Conservation (phyloP, 2,797 vertebrate species). For the Pyrocephalus nanus region DNA sequence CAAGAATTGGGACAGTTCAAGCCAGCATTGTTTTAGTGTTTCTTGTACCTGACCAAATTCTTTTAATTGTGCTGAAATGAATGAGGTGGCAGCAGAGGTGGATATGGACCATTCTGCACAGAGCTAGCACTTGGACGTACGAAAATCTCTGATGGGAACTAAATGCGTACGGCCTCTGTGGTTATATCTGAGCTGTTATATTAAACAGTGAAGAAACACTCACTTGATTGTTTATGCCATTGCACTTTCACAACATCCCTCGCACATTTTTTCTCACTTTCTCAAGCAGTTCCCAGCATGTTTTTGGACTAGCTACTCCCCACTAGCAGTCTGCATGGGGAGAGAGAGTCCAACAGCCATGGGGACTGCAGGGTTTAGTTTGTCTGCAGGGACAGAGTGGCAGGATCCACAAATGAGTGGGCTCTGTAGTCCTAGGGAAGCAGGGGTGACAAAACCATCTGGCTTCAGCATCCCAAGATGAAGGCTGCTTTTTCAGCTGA, state of each 20-base stretch:
- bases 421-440: not conserved
- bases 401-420: not conserved
- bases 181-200: not conserved
- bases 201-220: not conserved
- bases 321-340: not conserved
- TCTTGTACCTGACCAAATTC: not conserved
- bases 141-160: not conserved
- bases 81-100: not conserved
- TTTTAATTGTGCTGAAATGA: not conserved
- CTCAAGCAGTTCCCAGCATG: not conserved
- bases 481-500: not conserved
- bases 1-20: not conserved
- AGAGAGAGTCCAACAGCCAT: rapidly evolving
- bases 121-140: not conserved
- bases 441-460: not conserved
- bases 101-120: not conserved
- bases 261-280: not conserved
- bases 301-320: not conserved
- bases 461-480: not conserved
- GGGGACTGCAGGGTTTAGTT: not conserved
- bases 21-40: not conserved
- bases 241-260: not conserved
- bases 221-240: not conserved
- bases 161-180: rapidly evolving
- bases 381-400: not conserved